A percentile compares a stretch with the other conserved stretches of the same genome.
Evolutionary conservation across 2,113 vertebrate genomes (phyloP).

Genomic region (Sapayoa aenigma): DNA sequence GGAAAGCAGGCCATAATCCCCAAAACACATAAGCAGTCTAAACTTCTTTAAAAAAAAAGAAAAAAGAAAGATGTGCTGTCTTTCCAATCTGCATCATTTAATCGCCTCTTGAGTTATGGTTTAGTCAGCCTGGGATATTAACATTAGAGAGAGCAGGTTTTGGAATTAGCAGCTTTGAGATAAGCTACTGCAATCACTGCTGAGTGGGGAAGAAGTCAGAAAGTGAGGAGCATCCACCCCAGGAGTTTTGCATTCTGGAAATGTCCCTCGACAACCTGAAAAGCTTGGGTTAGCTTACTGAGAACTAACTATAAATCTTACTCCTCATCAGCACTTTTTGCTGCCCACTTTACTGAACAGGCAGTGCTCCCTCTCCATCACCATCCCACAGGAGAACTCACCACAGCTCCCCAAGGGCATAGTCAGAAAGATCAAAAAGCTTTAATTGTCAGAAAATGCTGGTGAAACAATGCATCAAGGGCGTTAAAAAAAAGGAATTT

Average conservation of each 20-base stretch:
- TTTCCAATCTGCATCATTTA: not conserved
- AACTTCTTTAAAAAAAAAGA: not conserved
- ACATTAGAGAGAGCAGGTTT: not conserved
- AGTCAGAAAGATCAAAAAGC: not conserved
- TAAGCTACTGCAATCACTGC: not conserved
- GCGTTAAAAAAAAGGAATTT: not conserved
- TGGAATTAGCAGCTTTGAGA: not conserved
- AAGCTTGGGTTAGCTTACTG: not conserved
- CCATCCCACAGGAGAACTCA: accelerated
- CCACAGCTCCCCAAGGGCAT: not conserved
- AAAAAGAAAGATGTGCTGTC: not conserved
- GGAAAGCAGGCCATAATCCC: not conserved
- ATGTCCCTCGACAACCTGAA: not conserved
- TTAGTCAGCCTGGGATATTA: constrained; percentile 4
- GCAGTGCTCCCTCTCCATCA: not conserved
- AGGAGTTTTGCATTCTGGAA: not conserved
- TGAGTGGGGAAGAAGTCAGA: not conserved
- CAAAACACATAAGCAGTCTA: not conserved
- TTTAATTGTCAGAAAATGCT: not conserved
- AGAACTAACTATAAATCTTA: not conserved
- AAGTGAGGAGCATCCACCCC: not conserved
- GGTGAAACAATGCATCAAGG: not conserved
- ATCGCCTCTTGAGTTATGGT: not conserved
- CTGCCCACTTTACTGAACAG: not conserved
- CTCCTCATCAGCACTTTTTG: not conserved